Evolutionary conservation across 2,113 vertebrate genomes (phyloP).

Genomic region (Dasyprocta punctata): DNA sequence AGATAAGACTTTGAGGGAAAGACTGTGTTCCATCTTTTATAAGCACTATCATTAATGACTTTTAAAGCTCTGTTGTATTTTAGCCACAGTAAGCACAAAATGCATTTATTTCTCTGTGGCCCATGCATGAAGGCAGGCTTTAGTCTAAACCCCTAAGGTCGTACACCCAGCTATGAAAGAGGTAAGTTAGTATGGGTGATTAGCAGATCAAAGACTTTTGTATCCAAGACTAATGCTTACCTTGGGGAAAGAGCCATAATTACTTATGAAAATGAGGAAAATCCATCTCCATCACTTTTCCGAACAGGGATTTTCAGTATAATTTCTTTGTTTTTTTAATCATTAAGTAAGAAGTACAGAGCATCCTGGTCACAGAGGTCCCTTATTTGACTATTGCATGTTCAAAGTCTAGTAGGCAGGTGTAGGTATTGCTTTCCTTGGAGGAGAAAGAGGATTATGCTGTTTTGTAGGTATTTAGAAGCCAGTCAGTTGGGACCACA

Average conservation of each 20-base stretch:
- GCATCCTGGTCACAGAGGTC: neutral
- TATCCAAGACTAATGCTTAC: neutral
- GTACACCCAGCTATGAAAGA: neutral
- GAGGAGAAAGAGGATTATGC: neutral
- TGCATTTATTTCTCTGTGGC: slow-evolving; percentile 29
- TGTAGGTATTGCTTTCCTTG: neutral
- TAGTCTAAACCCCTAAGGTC: neutral
- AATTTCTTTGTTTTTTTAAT: neutral
- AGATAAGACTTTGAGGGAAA: slow-evolving; percentile 3
- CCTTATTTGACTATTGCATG: neutral
- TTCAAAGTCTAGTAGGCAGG: neutral
- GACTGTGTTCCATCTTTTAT: neutral
- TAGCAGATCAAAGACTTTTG: neutral
- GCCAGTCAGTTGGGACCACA: neutral
- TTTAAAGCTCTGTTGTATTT: slow-evolving; percentile 45
- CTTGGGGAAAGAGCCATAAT: neutral
- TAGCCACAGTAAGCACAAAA: neutral
- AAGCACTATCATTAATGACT: neutral
- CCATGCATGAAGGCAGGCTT: neutral
- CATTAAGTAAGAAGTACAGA: neutral
- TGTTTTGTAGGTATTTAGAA: neutral
- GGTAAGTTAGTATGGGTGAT: neutral
- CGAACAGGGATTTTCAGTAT: neutral
- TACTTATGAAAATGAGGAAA: neutral
- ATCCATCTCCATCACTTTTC: neutral